These are phyloP conservation scores for Liopterus haemorrhoidalis DNA, from an alignment of 2,888 invertebrate species.

Conservation along the genomic window DNA sequence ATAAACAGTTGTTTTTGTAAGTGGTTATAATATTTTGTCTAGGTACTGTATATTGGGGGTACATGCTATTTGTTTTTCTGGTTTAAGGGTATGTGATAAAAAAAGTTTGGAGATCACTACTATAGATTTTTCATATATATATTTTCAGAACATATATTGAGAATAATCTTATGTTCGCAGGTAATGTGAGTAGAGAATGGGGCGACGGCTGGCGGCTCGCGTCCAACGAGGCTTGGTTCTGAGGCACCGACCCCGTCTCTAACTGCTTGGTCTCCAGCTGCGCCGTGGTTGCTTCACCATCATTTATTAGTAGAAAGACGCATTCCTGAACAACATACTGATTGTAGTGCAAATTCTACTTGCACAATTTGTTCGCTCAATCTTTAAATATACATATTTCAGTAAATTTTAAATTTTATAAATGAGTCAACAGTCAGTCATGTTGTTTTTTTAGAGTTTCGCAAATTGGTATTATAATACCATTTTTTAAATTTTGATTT, in stretches of 20 bases:
- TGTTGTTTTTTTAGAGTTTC: neutral
- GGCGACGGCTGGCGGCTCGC: conserved; percentile 38
- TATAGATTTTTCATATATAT: neutral
- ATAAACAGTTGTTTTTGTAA: no score
- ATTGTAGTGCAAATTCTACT: conserved; percentile 5
- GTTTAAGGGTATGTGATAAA: no score
- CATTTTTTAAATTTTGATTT: neutral
- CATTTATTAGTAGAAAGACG: conserved; percentile 7
- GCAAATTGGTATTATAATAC: neutral
- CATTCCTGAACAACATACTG: conserved; percentile 7
- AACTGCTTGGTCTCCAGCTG: conserved; percentile 1
- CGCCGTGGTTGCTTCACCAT: conserved; percentile 11
- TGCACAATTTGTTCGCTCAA: conserved; percentile 21
- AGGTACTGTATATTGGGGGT: no score
- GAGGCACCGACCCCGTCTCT: conserved; percentile 3
- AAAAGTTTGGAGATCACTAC: no score
- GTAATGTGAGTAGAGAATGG: conserved; percentile 52
- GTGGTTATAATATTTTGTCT: no score
- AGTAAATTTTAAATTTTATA: neutral
- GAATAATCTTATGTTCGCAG: conserved; percentile 38
- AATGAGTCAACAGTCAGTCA: neutral
- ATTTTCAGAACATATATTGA: neutral
- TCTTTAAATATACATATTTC: conserved; percentile 10
- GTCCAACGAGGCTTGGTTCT: conserved; percentile 22
- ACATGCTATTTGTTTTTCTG: no score